Evolutionary conservation across 2,797 vertebrate species (phyloP), one percentile per base, ranked within the genome.

Genomic region (Nannoperca obscura): DNA sequence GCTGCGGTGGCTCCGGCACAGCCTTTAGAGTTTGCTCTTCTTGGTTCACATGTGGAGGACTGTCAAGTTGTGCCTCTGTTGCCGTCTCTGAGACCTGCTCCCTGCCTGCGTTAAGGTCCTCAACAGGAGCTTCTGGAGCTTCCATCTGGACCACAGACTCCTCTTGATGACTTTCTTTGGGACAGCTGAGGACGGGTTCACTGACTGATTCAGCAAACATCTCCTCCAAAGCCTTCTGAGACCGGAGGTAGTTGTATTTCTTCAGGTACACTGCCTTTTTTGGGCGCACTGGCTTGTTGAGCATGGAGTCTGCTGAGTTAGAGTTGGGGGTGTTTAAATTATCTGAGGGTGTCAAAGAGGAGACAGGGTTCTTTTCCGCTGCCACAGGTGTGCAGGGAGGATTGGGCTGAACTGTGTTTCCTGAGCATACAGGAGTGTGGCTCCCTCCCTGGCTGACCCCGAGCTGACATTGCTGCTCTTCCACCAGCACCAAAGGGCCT

Each of bases 241-340:
- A 96, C 38, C 96, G 95, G 0, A 98, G 90, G 83, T 99, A 98
- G 92, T 97, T 98, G 82, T 98, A 95, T 83, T 98, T 99, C 91
- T 97, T 98, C 42, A 99, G 95, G 82, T 98, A 97, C 12, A 98
- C 81, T 0, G 97, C 83, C 84, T 99, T 99, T 87, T 98, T 99
- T 42, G 97, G 95, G 2, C 94, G 93, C 90, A 98, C 90, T 36
- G 94, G 95, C 38, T 84, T 95, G 88, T 89, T 82, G 13, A 94
- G 89, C 20, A 91, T 91, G 6, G 82, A 82, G 65, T 92, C 86
- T 0, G 66, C 4, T 1, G 78, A 47, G 40, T 92, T 94, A 17
- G 92, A 57, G 52, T 77, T 91, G 0, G 92, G 91, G 10, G 89
- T 89, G 32, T 92, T 86, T 62, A 93, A 77, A 67, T 94, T 86